These are phyloP conservation scores for Acronicta alni DNA, from an alignment of 2,888 invertebrate species.

Conservation along the genomic window DNA sequence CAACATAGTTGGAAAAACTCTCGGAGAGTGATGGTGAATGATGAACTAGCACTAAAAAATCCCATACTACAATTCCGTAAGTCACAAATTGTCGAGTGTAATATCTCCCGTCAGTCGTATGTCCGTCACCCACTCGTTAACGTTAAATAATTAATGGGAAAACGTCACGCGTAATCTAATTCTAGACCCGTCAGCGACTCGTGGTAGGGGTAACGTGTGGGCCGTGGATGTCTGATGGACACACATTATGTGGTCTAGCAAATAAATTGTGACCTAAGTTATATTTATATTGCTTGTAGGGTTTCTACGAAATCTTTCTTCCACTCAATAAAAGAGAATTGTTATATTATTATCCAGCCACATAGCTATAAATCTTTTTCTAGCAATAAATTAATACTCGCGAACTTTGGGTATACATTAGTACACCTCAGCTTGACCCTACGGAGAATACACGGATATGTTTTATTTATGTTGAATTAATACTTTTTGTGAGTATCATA, in stretches of 20 bases:
- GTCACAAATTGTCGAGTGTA: conserved; percentile 10
- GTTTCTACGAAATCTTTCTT: not conserved
- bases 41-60: not conserved
- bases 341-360: too few species aligned
- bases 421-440: too few species aligned
- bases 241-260: conserved; percentile 15
- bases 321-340: too few species aligned
- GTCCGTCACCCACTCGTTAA: conserved; percentile 52
- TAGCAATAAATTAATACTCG: too few species aligned
- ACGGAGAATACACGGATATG: too few species aligned
- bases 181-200: conserved; percentile 54
- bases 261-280: not conserved
- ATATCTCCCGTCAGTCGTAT: conserved; percentile 24
- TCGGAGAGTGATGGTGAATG: too few species aligned
- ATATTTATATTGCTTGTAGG: not conserved
- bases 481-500: too few species aligned
- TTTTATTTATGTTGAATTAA: too few species aligned
- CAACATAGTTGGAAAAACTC: too few species aligned
- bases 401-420: too few species aligned
- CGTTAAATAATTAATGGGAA: conserved; percentile 55
- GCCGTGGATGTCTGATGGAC: conserved; percentile 14
- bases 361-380: too few species aligned
- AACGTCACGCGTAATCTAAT: conserved; percentile 62
- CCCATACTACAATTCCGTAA: conserved; percentile 1
- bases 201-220: conserved; percentile 15